Conservation (phyloP, 1,140 invertebrate species). For the Magallana gigas region DNA sequence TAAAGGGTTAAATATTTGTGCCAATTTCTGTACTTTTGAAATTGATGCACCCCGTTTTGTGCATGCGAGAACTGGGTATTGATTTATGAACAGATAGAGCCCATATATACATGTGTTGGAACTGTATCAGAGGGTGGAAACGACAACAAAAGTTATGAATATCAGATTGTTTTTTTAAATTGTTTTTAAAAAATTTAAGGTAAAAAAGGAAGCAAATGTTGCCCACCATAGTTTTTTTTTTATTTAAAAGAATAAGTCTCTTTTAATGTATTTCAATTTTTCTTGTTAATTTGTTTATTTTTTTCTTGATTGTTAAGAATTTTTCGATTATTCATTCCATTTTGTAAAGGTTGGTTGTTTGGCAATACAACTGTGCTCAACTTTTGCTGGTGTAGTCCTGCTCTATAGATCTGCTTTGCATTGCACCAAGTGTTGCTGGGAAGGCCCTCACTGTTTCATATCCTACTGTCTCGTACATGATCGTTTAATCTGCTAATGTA, state of each 20-base stretch:
- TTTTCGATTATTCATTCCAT: slow-evolving; percentile 44
- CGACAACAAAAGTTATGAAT: slow-evolving; percentile 48
- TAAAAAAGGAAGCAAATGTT: slow-evolving; percentile 11
- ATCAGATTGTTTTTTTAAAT: slow-evolving; percentile 18
- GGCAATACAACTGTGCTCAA: slow-evolving; percentile 38
- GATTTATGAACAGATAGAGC: not conserved
- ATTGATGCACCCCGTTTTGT: slow-evolving; percentile 1
- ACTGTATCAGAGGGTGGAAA: slow-evolving; percentile 4
- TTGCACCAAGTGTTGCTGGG: slow-evolving; percentile 6
- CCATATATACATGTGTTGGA: not conserved
- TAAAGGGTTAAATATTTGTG: slow-evolving; percentile 40
- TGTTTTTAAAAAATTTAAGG: not conserved
- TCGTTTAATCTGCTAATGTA: slow-evolving; percentile 12
- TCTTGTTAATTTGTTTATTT: slow-evolving; percentile 43
- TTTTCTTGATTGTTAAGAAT: slow-evolving; percentile 40
- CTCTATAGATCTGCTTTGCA: slow-evolving; percentile 26
- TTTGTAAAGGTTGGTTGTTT: slow-evolving; percentile 32
- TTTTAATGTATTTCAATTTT: slow-evolving; percentile 39
- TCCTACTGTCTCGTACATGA: slow-evolving; percentile 12
- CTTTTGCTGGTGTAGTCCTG: slow-evolving; percentile 14
- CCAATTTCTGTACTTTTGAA: slow-evolving; percentile 40
- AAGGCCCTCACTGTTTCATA: not conserved
- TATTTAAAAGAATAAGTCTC: not conserved
- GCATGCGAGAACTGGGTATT: slow-evolving; percentile 25
- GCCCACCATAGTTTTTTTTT: slow-evolving; percentile 9